Evolutionary conservation across 2,113 vertebrate genomes (phyloP).

Genomic region (Charadrius vociferus): DNA sequence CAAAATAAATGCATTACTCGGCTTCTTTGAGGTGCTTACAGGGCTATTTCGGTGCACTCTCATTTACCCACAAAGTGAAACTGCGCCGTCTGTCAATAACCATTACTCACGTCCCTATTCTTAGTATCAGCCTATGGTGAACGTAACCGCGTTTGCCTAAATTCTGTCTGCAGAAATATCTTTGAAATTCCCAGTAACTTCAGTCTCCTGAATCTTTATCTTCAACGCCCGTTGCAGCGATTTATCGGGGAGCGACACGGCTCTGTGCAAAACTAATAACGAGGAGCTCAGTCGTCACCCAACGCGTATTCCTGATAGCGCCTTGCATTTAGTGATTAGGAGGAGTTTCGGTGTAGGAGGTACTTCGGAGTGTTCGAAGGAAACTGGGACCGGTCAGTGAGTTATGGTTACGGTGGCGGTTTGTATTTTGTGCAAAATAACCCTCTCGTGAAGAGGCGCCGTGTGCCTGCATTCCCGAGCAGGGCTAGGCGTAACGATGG

Average conservation of each 20-base stretch:
- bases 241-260: neutral
- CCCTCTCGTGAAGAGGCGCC: neutral
- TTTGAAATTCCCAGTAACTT: neutral
- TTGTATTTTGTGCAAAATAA: neutral
- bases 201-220: neutral
- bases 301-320: fast-evolving
- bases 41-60: neutral
- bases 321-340: neutral
- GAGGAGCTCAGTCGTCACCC: neutral
- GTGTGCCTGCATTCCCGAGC: neutral
- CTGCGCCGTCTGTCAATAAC: slow-evolving; percentile 18
- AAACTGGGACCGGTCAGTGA: fast-evolving
- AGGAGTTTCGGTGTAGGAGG: neutral
- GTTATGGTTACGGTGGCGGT: neutral
- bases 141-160: neutral
- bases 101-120: neutral
- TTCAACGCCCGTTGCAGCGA: neutral
- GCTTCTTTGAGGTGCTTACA: neutral
- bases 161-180: neutral
- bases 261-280: neutral
- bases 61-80: neutral
- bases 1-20: slow-evolving; percentile 23
- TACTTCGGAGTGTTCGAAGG: neutral
- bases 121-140: neutral
- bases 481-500: fast-evolving